phyloP scores from a whole-genome alignment of 2,888 invertebrate genomes.

The Megaustenia siamemsis region DNA sequence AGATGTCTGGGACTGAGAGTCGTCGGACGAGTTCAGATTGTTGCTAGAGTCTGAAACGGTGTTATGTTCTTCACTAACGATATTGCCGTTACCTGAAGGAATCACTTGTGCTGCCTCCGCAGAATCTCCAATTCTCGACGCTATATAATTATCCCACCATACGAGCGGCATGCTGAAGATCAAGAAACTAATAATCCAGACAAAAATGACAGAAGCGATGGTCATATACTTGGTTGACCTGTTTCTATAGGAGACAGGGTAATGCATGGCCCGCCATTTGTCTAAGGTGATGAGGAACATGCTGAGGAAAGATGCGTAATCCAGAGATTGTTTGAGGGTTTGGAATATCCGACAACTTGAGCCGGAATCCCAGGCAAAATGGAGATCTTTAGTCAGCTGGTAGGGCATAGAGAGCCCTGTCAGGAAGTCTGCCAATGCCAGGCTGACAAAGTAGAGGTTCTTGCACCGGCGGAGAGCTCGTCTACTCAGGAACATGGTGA shows the following conservation, averaged over 20 bases:
- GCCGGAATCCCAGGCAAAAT: conserved; percentile 33
- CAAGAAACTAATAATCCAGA: conserved; percentile 68
- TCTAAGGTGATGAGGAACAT: conserved; percentile 72
- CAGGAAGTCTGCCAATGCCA: conserved; percentile 70
- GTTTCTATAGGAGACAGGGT: conserved; percentile 72
- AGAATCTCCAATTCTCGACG: not conserved
- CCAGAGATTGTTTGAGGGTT: conserved; percentile 59
- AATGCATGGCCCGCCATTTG: conserved; percentile 73
- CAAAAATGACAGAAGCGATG: conserved; percentile 59
- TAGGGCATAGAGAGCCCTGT: conserved; percentile 68
- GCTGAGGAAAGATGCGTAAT: conserved; percentile 71
- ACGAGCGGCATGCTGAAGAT: conserved; percentile 66
- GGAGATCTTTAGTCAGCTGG: conserved; percentile 41
- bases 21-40: not conserved
- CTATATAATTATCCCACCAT: conserved; percentile 61
- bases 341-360: conserved; percentile 50
- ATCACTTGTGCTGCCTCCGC: not conserved
- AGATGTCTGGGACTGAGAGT: not conserved
- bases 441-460: conserved; percentile 72
- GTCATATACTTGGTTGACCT: conserved; percentile 67
- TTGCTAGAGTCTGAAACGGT: too few species aligned
- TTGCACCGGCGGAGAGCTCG: conserved; percentile 66
- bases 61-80: not conserved
- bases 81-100: not conserved
- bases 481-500: conserved; percentile 67